Percentiles rank a stretch among this genome's conserved stretches.
Conservation (phyloP, 2,113 vertebrate species). For the Gasterosteus nipponicus region DNA sequence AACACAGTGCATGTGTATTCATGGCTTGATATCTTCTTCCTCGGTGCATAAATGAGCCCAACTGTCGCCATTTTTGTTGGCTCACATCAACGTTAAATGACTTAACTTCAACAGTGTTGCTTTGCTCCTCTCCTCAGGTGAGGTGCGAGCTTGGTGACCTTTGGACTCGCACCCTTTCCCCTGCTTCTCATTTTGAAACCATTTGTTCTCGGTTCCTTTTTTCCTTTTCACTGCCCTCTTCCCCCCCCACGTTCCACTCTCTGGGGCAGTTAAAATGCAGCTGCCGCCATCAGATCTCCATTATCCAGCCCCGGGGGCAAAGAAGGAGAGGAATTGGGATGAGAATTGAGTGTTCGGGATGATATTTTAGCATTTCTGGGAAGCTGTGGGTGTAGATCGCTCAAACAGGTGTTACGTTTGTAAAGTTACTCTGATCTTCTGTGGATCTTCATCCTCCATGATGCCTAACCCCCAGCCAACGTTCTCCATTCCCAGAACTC, state of each 20-base stretch:
- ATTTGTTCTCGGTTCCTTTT: slow-evolving; percentile 51
- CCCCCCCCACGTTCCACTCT: slow-evolving; percentile 15
- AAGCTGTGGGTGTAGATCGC: slow-evolving; percentile 60
- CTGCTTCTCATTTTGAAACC: slow-evolving; percentile 55
- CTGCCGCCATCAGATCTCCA: slow-evolving; percentile 62
- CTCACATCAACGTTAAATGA: background rate
- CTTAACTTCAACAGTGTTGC: background rate
- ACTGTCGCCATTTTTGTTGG: background rate
- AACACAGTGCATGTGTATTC: background rate
- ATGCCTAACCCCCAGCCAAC: too few species aligned
- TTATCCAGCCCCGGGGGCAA: slow-evolving; percentile 36
- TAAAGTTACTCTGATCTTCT: too few species aligned
- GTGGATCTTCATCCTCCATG: too few species aligned
- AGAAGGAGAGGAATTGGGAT: slow-evolving; percentile 5
- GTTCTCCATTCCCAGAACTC: too few species aligned
- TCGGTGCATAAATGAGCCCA: background rate
- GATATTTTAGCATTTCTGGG: slow-evolving; percentile 56
- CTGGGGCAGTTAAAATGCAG: slow-evolving; percentile 70
- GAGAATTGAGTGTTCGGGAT: slow-evolving; percentile 40
- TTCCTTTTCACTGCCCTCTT: slow-evolving; percentile 51
- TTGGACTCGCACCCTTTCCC: slow-evolving; percentile 29
- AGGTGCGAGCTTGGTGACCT: slow-evolving; percentile 40
- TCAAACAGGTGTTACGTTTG: slow-evolving; percentile 63
- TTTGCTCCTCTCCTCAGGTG: slow-evolving; percentile 47
- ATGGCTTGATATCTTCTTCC: background rate